Conservation (phyloP, 2,113 vertebrate genomes). For the Pelmatolapia mariae region DNA sequence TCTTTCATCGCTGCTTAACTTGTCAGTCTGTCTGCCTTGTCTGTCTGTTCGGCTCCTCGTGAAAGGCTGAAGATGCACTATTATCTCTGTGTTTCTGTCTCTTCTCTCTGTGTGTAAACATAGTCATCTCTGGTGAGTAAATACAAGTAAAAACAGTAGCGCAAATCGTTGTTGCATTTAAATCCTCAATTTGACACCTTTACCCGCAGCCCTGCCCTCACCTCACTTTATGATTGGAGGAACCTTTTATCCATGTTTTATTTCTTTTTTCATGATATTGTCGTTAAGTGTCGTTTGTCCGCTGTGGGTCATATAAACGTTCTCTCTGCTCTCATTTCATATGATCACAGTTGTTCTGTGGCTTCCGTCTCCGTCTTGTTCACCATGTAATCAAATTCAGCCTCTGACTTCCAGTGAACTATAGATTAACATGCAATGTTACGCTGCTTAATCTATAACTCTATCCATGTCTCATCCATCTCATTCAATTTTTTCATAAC, state of each 20-base stretch:
- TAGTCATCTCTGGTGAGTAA: conserved; percentile 71
- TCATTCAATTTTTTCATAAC: background rate
- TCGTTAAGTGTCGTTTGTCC: background rate
- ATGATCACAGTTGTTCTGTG: background rate
- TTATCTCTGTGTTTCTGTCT: conserved; percentile 72
- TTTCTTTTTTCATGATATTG: background rate
- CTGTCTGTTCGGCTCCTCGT: conserved; percentile 38
- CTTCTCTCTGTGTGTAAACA: conserved; percentile 66
- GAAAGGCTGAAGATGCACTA: conserved; percentile 56
- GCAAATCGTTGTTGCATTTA: background rate
- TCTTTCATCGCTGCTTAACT: conserved; percentile 41
- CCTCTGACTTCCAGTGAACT: background rate
- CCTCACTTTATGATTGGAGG: background rate
- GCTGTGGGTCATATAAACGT: background rate
- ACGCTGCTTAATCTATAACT: conserved; percentile 5
- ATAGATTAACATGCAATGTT: conserved; percentile 5
- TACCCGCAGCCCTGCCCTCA: conserved; percentile 12
- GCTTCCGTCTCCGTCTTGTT: background rate
- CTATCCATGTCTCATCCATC: background rate
- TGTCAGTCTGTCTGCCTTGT: conserved; percentile 18
- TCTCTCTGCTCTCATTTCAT: background rate
- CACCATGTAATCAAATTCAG: background rate
- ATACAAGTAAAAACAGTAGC: conserved; percentile 6
- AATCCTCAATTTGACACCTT: conserved; percentile 21
- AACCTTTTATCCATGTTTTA: background rate